These are phyloP conservation scores for Peromyscus nudipes DNA, from an alignment of 2,797 vertebrate genomes.

Conservation along the genomic window DNA sequence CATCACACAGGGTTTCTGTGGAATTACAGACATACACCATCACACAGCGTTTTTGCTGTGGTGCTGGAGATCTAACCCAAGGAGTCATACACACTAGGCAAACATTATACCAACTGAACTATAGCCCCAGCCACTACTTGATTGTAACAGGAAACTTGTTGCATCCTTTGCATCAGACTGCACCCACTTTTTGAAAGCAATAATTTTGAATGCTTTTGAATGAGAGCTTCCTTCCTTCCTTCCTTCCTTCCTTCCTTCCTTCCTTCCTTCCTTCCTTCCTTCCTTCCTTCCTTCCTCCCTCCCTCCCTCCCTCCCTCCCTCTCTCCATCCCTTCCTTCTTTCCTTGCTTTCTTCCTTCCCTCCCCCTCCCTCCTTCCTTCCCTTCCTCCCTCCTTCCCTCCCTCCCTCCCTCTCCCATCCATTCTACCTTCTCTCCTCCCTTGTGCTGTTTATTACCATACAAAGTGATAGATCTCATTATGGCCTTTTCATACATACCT, in stretches of 20 bases:
- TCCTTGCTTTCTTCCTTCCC: too few relatives aligned
- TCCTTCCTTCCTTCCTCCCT: neutral
- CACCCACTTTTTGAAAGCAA: neutral
- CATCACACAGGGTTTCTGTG: too few relatives aligned
- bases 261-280: neutral
- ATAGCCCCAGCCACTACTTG: neutral
- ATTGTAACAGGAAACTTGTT: neutral
- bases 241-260: too few relatives aligned
- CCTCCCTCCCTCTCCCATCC: too few relatives aligned
- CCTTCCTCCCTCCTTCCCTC: too few relatives aligned
- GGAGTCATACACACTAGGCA: neutral
- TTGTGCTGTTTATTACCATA: neutral
- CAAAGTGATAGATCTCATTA: neutral
- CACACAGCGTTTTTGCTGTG: neutral
- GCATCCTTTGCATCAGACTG: neutral
- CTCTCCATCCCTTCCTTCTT: too few relatives aligned
- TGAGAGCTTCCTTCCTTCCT: neutral
- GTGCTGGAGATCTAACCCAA: neutral
- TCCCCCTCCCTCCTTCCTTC: neutral
- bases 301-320: too few relatives aligned
- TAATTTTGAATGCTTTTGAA: constrained; percentile 20
- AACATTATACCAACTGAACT: neutral
- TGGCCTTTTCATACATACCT: neutral
- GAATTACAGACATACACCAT: neutral
- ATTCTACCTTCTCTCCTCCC: neutral